A percentile compares a stretch with the other conserved stretches of the same genome.
Conservation (phyloP, 2,113 vertebrate species). For the Alosa alosa region DNA sequence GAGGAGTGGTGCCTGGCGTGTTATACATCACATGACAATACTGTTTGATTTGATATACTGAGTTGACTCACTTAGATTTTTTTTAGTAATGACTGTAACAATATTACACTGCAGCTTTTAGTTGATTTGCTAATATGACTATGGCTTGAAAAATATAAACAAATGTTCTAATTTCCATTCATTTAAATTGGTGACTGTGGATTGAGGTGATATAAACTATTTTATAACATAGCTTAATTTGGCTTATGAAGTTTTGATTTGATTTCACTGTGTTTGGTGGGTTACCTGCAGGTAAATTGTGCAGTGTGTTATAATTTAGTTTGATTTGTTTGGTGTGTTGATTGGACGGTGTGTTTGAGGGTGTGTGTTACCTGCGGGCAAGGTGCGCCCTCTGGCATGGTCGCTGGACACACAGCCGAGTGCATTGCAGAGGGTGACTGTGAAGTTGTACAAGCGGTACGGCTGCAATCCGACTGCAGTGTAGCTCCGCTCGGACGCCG, state of each 20-base stretch:
- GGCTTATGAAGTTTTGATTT: background rate
- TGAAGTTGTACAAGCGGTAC: slow-evolving; percentile 78
- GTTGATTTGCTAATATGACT: too few species aligned
- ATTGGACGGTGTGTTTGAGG: background rate
- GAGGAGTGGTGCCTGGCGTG: too few species aligned
- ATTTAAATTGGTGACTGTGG: too few species aligned
- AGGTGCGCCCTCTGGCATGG: slow-evolving; percentile 72
- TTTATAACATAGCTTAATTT: background rate
- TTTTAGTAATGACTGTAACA: too few species aligned
- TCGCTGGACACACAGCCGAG: slow-evolving; percentile 79
- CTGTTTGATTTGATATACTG: too few species aligned
- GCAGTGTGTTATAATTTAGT: too few species aligned
- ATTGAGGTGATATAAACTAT: background rate
- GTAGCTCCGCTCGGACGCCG: slow-evolving; percentile 68
- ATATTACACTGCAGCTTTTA: too few species aligned
- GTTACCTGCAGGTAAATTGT: background rate
- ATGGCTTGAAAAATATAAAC: too few species aligned
- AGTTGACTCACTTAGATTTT: too few species aligned
- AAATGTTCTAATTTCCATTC: too few species aligned
- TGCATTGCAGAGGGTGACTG: slow-evolving; percentile 83
- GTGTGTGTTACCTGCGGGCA: slow-evolving; percentile 77
- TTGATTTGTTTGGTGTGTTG: background rate
- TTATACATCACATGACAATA: too few species aligned
- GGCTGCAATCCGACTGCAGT: slow-evolving; percentile 73
- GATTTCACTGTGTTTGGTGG: background rate